phyloP scores from a whole-genome alignment of 2,888 invertebrate genomes.

The Xanthia togata region DNA sequence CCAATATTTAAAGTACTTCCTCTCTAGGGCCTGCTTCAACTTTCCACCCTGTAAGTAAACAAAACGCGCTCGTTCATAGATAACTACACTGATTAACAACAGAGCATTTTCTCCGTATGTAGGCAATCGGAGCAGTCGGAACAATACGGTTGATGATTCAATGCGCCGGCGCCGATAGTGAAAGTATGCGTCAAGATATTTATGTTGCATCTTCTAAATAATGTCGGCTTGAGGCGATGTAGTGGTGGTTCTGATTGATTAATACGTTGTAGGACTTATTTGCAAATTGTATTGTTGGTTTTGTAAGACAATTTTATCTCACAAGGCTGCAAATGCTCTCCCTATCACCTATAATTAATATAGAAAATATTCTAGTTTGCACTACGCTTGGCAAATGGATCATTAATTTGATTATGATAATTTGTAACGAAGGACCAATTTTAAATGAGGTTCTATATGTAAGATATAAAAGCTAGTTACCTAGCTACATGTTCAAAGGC shows the following conservation, averaged over 20 bases:
- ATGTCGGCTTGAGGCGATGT: background rate
- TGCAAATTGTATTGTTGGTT: background rate
- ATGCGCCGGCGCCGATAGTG: conserved; percentile 61
- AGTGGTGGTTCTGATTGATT: conserved; percentile 10
- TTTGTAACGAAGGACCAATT: conserved; percentile 10
- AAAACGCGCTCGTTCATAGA: conserved; percentile 23
- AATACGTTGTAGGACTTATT: background rate
- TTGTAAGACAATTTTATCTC: background rate
- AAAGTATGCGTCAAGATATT: conserved; percentile 62
- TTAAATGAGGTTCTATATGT: background rate
- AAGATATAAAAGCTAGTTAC: background rate
- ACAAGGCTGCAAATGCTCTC: background rate
- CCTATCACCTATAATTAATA: background rate
- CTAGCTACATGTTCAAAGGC: background rate
- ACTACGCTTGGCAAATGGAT: background rate
- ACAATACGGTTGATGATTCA: conserved; percentile 55
- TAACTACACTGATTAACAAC: conserved; percentile 38
- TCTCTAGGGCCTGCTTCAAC: background rate
- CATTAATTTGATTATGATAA: conserved; percentile 8
- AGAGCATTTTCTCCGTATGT: conserved; percentile 62
- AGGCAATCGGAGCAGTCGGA: conserved; percentile 60
- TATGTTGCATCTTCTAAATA: conserved; percentile 44
- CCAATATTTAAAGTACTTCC: background rate
- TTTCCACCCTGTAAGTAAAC: conserved; percentile 13
- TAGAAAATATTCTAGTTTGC: conserved; percentile 2